Conservation (phyloP, 1,140 invertebrate species). For the Caerostris extrusa region DNA sequence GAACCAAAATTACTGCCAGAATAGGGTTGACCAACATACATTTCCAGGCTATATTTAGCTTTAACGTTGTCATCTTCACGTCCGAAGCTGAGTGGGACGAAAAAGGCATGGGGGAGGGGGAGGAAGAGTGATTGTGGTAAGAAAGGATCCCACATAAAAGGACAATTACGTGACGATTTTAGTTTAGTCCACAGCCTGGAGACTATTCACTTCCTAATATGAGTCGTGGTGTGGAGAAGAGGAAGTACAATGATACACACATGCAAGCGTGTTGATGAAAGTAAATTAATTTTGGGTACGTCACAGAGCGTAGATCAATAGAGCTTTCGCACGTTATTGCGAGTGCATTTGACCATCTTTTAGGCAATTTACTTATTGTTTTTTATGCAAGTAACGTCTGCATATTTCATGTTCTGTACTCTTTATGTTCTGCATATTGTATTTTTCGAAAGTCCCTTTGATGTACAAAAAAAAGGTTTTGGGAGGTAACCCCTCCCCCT, state of each 20-base stretch:
- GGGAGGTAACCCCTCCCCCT: too few relatives aligned
- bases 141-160: background rate
- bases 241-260: background rate
- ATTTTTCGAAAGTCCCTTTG: too few relatives aligned
- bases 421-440: too few relatives aligned
- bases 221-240: background rate
- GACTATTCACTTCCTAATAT: background rate
- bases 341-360: too few relatives aligned
- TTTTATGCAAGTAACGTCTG: too few relatives aligned
- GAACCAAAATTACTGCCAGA: background rate
- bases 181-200: background rate
- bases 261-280: background rate
- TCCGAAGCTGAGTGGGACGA: background rate
- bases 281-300: background rate
- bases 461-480: too few relatives aligned
- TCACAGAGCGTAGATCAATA: background rate
- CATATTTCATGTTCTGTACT: too few relatives aligned
- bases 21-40: background rate
- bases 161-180: background rate
- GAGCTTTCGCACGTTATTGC: background rate
- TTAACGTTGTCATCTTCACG: background rate
- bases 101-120: background rate
- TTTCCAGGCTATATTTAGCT: background rate
- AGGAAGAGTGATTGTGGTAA: background rate
- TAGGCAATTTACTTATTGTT: too few relatives aligned